phyloP scores from a whole-genome alignment of 2,888 invertebrate species.

The Leptopilina drosophilae region DNA sequence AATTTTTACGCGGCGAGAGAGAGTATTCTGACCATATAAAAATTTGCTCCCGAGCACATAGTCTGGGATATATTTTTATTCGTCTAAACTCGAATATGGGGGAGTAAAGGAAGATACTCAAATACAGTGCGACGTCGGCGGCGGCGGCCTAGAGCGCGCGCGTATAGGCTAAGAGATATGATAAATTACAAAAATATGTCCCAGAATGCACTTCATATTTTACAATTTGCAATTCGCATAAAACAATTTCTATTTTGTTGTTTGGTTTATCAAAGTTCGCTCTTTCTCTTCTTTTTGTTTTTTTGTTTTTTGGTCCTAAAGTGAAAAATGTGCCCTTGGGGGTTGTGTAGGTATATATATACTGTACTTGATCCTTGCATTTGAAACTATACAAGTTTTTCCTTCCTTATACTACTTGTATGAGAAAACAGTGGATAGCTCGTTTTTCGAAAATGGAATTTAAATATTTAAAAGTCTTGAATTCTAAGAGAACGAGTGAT shows the following conservation, averaged over 20 bases:
- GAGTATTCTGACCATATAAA: slow-evolving; percentile 26
- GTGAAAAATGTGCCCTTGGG: slow-evolving; percentile 36
- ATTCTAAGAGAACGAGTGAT: slow-evolving; percentile 53
- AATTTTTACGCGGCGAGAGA: slow-evolving; percentile 36
- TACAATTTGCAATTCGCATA: slow-evolving; percentile 12
- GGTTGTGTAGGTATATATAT: not conserved
- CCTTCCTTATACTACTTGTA: not conserved
- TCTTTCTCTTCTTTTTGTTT: not conserved
- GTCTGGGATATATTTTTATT: slow-evolving; percentile 15
- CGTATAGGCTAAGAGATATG: not conserved
- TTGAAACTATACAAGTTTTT: slow-evolving; percentile 25
- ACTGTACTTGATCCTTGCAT: slow-evolving; percentile 16
- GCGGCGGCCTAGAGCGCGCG: not conserved
- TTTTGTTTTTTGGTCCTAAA: not conserved
- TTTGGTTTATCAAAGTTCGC: not conserved
- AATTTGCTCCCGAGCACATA: slow-evolving; percentile 8
- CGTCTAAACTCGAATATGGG: slow-evolving; percentile 17
- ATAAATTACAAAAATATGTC: slow-evolving; percentile 16
- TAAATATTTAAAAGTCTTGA: slow-evolving; percentile 65
- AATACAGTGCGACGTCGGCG: not conserved
- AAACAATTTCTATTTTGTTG: slow-evolving; percentile 11
- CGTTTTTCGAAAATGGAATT: slow-evolving; percentile 67
- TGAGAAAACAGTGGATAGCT: slow-evolving; percentile 33
- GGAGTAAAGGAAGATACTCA: not conserved
- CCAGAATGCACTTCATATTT: slow-evolving; percentile 7